Conservation (phyloP, 2,888 invertebrate species). For the Carpatolechia fugitivella region DNA sequence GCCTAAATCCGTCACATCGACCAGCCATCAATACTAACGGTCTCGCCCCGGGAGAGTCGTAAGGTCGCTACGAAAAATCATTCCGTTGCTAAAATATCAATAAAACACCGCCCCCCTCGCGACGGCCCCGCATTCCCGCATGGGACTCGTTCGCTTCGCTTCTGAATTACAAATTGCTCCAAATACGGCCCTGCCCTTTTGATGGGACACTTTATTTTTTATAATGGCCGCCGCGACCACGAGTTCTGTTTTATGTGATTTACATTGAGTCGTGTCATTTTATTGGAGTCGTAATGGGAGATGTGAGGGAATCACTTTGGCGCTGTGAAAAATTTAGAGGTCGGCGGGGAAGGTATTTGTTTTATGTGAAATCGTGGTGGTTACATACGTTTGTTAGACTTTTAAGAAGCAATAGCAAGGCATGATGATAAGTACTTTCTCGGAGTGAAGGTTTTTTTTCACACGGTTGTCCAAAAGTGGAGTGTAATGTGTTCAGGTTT, state of each 20-base stretch:
- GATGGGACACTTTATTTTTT: slow-evolving; percentile 73
- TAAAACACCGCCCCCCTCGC: slow-evolving; percentile 52
- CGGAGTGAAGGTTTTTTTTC: no score
- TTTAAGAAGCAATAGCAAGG: no score
- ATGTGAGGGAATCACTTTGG: slow-evolving; percentile 40
- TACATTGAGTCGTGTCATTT: slow-evolving; percentile 67
- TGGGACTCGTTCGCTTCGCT: slow-evolving; percentile 58
- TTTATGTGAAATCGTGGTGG: neutral
- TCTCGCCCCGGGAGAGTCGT: slow-evolving; percentile 63
- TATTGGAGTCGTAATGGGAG: slow-evolving; percentile 54
- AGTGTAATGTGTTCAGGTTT: no score
- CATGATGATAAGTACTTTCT: no score
- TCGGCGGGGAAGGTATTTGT: neutral
- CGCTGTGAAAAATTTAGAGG: slow-evolving; percentile 47
- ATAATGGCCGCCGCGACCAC: slow-evolving; percentile 54
- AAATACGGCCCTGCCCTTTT: slow-evolving; percentile 58
- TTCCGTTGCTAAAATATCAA: slow-evolving; percentile 76
- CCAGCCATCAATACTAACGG: slow-evolving; percentile 65
- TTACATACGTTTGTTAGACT: no score
- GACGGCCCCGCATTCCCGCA: slow-evolving; percentile 21
- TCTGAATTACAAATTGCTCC: slow-evolving; percentile 60
- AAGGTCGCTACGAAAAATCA: slow-evolving; percentile 67
- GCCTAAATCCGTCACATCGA: slow-evolving; percentile 16
- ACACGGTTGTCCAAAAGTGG: no score
- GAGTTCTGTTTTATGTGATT: slow-evolving; percentile 49